Percentiles rank a stretch among this genome's conserved stretches.
phyloP scores from a whole-genome alignment of 2,797 vertebrate genomes.

The Heteromormyrus szaboi region DNA sequence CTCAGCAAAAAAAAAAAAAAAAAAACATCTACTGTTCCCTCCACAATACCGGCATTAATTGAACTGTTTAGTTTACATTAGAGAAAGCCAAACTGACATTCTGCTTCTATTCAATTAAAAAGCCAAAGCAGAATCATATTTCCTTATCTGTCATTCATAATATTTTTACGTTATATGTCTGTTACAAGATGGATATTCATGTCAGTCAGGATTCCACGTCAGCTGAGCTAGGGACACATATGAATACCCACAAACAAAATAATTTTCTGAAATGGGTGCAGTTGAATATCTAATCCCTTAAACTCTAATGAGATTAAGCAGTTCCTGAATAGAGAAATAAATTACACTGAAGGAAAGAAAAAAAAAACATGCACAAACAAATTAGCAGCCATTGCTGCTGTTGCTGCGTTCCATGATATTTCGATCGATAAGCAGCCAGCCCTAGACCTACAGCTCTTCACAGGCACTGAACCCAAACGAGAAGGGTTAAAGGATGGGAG shows the following conservation, averaged over 20 bases:
- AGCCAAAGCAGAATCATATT: background rate
- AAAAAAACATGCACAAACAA: background rate
- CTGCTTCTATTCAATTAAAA: background rate
- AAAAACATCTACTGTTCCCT: background rate
- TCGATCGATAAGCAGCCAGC: constrained; percentile 47
- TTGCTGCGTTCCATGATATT: constrained; percentile 39
- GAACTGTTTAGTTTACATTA: background rate
- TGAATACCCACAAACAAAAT: background rate
- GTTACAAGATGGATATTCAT: background rate
- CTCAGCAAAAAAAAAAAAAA: background rate
- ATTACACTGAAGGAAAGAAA: background rate
- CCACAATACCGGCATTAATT: background rate
- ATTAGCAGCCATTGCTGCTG: constrained; percentile 17
- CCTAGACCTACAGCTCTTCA: constrained; percentile 46
- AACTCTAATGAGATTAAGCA: background rate
- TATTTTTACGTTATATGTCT: background rate
- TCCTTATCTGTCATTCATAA: background rate
- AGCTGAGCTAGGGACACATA: background rate
- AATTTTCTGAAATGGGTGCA: background rate
- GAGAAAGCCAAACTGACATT: background rate
- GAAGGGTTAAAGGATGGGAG: constrained; percentile 58
- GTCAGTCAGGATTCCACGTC: background rate
- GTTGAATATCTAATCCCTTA: background rate
- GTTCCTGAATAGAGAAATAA: background rate
- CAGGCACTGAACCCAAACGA: constrained; percentile 54